A percentile compares a stretch with the other conserved stretches of the same genome.
These are phyloP conservation scores for Calephelis virginiensis DNA, from an alignment of 1,140 invertebrate genomes.

Conservation along the genomic window DNA sequence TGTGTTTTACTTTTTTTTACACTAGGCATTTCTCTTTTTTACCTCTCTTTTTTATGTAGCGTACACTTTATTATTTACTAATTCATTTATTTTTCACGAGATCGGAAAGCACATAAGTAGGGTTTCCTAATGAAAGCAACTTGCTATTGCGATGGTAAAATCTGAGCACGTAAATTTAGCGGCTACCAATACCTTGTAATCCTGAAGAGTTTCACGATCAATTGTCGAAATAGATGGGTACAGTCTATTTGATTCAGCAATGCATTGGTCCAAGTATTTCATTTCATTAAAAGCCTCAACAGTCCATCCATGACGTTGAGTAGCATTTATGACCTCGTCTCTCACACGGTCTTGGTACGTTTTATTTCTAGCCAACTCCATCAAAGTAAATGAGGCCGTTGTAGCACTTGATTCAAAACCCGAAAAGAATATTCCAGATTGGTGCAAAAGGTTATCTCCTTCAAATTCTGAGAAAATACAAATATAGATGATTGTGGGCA, in stretches of 20 bases:
- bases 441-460: slow-evolving; percentile 31
- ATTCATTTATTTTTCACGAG: too few species aligned
- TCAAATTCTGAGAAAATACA: slow-evolving; percentile 28
- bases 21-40: too few species aligned
- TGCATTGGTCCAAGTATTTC: slow-evolving; percentile 48
- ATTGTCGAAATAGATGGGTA: slow-evolving; percentile 48
- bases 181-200: slow-evolving; percentile 27
- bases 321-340: slow-evolving; percentile 59
- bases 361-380: slow-evolving; percentile 66
- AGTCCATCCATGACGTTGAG: slow-evolving; percentile 56
- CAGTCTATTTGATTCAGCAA: slow-evolving; percentile 59
- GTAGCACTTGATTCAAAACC: slow-evolving; percentile 69
- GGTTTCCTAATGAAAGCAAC: too few species aligned
- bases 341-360: slow-evolving; percentile 66
- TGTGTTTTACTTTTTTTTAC: too few species aligned
- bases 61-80: too few species aligned
- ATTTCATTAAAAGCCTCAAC: slow-evolving; percentile 48
- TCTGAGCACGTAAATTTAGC: too few species aligned
- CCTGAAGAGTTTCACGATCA: slow-evolving; percentile 24
- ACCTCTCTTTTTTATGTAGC: too few species aligned
- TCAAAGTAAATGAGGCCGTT: slow-evolving; percentile 66
- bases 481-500: too few species aligned
- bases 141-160: neutral
- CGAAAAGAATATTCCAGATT: slow-evolving; percentile 36
- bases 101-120: too few species aligned